Evolutionary conservation across 2,888 invertebrate genomes (phyloP), one percentile per base, ranked within the genome.

Genomic region (Hypomecis atomaria): DNA sequence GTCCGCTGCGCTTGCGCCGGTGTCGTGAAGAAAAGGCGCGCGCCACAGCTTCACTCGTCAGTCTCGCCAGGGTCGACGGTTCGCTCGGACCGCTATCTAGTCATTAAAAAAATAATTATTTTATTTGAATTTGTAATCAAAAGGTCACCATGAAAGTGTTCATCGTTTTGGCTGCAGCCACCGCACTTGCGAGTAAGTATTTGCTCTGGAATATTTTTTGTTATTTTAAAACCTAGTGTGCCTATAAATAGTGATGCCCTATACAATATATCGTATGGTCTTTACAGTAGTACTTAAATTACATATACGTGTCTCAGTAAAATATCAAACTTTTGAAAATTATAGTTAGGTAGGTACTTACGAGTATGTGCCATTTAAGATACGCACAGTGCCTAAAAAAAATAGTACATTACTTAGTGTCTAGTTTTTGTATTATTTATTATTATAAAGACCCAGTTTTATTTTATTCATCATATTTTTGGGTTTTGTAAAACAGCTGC

Each of bases 61-160:
- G 92, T 92, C 86, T 84, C 82, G 76, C 87, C 86, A 86, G 87
- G 88, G 87, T 88, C 90, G 89, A 82, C 86, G 78, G 67, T 81
- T 84, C 78, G 87, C 85, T 87, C 87, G 89, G 89, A 89, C 89
- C 85, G 77, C 81, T 76, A 88, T 92, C 92, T 92, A 92, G 92
- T 92, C 92, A 92, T 87, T 84, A 84, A 67, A 78, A 73, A 74
- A 72, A 79, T 82, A 81, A 73, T 76, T 80, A 79, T 84, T 80
- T 73, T 66, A 52, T 42, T 62, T 62, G 64, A 70, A 69, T 78
- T 81, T 74, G 71, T 78, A 84, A 87, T 82, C 77, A 76, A 87
- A 88, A 87, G 82, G 81, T 86, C 90, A 90, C 73, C 84, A 92
- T 92, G 92, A 92, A 91, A 92, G 92, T 92, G 89, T 90, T 92